Evolutionary conservation across 2,113 vertebrate species (phyloP), one percentile per base, ranked within the genome.

Genomic region (Phalacrocorax aristotelis): DNA sequence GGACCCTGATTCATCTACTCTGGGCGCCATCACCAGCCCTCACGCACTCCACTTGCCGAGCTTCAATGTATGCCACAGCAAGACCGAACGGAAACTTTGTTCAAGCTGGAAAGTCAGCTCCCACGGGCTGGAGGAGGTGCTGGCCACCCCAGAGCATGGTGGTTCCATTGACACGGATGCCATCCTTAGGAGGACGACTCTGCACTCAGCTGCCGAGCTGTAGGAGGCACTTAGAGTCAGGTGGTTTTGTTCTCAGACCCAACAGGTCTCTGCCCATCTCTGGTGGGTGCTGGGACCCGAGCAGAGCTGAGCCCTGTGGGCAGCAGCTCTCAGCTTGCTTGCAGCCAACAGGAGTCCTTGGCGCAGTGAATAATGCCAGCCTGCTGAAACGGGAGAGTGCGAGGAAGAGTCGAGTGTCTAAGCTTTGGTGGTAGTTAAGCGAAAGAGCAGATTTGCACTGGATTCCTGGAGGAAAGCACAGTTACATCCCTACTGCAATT

Each of bases 241-340:
- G 25, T 4, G 32, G 6, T 52, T 85, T 23, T 21, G 2, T 19
- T 7, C 27, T 23, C 46, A 87, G 26, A 18, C 10, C 58, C 29
- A 40, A 11, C 58, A 82, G 49, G 10, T 23, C 54, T 55, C 19
- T 74, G 55, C 55, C 40, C 3, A 0, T 49, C 68, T 34, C 72
- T 22, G 34, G 29, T 30, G n/a, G 12, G 18, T n/a, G 52, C 11
- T 0, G 1, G 48, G n/a, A 40, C 38, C 27, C 0, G 1, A 36
- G 61, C 7, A 5, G 80, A 83, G 48, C 77, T 32, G 60, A 88
- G 42, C 40, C 36, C 19, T n/a, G 54, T 27, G 15, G 48, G 54
- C 32, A 49, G n/a, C 5, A 75, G 42, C 0, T 0, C 26, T 69
- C 30, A 38, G 27, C 57, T 42, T 52, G 21, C 22, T 3, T 11